phyloP scores from a whole-genome alignment of 2,113 vertebrate genomes.

The Struthidea cinerea region DNA sequence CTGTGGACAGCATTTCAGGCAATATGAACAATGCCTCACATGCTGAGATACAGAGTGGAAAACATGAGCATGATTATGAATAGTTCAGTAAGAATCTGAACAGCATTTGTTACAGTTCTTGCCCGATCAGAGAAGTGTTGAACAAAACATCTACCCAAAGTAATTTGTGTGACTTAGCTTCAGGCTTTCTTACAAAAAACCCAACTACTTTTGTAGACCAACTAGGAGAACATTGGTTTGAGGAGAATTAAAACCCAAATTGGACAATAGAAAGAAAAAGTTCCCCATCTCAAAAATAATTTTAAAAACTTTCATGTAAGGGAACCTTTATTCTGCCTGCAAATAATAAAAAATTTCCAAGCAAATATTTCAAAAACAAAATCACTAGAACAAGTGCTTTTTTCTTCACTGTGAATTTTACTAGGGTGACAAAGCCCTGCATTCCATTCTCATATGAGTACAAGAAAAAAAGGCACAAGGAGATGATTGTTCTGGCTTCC shows the following conservation, averaged over 20 bases:
- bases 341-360: neutral
- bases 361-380: neutral
- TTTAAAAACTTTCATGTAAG: neutral
- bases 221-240: neutral
- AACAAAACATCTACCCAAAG: neutral
- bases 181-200: neutral
- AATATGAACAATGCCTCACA: neutral
- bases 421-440: neutral
- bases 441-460: neutral
- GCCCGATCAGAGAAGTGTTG: neutral
- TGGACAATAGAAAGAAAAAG: neutral
- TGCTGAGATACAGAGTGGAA: neutral
- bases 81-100: neutral
- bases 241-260: neutral
- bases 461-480: neutral
- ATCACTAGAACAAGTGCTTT: neutral
- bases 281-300: neutral
- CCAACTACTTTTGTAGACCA: neutral
- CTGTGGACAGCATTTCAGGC: constrained; percentile 9
- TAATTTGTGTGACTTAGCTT: neutral
- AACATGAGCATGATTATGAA: neutral
- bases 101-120: neutral
- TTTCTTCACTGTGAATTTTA: neutral
- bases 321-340: neutral
- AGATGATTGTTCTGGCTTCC: neutral